These are phyloP conservation scores for Falco novaeseelandiae DNA, from an alignment of 2,797 vertebrate species.

Conservation along the genomic window DNA sequence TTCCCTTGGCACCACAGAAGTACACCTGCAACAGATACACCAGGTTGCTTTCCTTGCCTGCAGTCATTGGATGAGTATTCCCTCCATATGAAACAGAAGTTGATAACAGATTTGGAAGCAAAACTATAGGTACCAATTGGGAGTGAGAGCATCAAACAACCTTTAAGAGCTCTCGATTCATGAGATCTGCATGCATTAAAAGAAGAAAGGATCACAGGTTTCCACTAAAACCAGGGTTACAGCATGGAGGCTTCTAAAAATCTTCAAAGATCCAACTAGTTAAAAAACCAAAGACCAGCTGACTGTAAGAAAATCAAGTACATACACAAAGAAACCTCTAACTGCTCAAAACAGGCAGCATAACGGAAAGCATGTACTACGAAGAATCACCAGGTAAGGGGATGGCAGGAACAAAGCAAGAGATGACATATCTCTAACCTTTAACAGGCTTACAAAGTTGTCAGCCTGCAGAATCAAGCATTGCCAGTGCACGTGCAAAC, in stretches of 20 bases:
- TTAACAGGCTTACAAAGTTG: background rate
- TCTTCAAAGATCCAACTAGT: background rate
- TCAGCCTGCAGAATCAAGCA: background rate
- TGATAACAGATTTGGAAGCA: background rate
- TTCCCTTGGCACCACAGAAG: background rate
- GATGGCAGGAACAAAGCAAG: background rate
- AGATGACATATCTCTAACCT: background rate
- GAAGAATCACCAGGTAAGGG: background rate
- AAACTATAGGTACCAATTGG: background rate
- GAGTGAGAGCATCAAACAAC: background rate
- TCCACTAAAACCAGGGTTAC: background rate
- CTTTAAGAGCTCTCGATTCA: background rate
- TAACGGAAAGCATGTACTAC: background rate
- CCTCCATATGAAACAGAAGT: background rate
- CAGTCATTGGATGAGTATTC: background rate
- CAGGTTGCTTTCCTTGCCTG: background rate
- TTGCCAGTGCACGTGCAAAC: background rate
- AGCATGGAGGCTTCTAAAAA: background rate
- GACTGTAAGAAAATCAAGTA: background rate
- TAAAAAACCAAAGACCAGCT: background rate
- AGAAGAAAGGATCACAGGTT: background rate
- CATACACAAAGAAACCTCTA: background rate
- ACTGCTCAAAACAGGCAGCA: background rate
- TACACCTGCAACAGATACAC: background rate
- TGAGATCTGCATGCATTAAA: background rate